Percentiles rank a stretch among this genome's conserved stretches.
These are phyloP conservation scores for Poecilia latipinna DNA, from an alignment of 2,113 vertebrate genomes.

Conservation along the genomic window DNA sequence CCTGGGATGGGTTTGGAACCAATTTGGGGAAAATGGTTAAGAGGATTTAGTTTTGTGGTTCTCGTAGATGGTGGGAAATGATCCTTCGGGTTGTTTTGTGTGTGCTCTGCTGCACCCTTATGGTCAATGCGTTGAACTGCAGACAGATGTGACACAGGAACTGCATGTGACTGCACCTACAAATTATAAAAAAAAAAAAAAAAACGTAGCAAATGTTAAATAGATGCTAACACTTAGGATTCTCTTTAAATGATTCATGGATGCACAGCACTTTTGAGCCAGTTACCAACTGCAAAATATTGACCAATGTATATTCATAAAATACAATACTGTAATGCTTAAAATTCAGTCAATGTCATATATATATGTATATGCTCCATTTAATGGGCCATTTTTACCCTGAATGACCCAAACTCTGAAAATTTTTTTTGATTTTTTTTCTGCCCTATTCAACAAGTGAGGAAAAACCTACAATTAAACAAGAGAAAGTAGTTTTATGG, in stretches of 20 bases:
- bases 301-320: not conserved
- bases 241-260: too few relatives aligned
- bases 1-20: not conserved
- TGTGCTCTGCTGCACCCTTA: slow-evolving; percentile 48
- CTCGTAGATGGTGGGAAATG: slow-evolving; percentile 15
- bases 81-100: slow-evolving; percentile 28
- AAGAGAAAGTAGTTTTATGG: not conserved
- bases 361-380: not conserved
- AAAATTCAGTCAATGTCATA: not conserved
- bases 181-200: not conserved
- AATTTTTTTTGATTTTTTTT: not conserved
- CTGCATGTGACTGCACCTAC: slow-evolving; percentile 19
- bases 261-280: too few relatives aligned
- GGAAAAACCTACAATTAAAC: not conserved
- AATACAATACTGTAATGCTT: not conserved
- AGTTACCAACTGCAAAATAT: not conserved
- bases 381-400: not conserved
- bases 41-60: slow-evolving; percentile 14
- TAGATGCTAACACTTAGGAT: not conserved
- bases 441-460: not conserved
- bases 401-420: not conserved
- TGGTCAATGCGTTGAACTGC: slow-evolving; percentile 25
- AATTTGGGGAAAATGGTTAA: slow-evolving; percentile 23
- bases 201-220: not conserved
- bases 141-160: not conserved